Base-by-base conservation (phyloP, 2,888 invertebrate species). In the Epirrhoe tristata region DNA sequence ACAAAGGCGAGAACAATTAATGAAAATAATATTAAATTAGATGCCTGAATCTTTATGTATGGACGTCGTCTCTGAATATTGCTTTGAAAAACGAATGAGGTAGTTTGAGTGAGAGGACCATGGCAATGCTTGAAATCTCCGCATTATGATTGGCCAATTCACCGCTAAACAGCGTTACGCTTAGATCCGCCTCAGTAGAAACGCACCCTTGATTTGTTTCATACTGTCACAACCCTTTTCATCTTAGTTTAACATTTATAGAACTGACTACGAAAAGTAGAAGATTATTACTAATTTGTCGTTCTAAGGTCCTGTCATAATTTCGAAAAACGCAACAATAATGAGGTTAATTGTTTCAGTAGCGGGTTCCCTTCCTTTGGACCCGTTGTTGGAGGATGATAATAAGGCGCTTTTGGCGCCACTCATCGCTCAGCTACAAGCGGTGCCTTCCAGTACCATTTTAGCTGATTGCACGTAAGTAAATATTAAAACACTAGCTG, bases 361-460 rank as follows among this genome's bases (percentile, higher is more conserved):
- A 12, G 63, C 73, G 24, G 75, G 74, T 14, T 68, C 61, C 31
- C 71, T 91, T 58, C 91, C 91, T n/a, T 80, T 88, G 58, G 96
- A 96, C 84, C 95, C 95, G 52, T 84, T 96, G 65, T 88, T 96
- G 72, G 95, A 95, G 72, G 95, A 95, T 80, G 95, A 95, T 82
- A 95, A 95, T 79, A 94, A 94, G 85, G 94, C 93, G 61, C 79
- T 94, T 66, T 78, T 94, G 70, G 93, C 94, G 74, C 94, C 94
- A 52, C 89, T 94, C 63, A 90, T 94, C 77, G 92, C 93, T 66
- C 93, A 94, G 78, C 86, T 93, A 74, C 93, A 94, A 76, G 87
- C 93, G 67, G 80, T 88, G 77, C 86, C 94, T 73, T 90, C 94
- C 71, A 86, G 83, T 75, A 81, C 89, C 50, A 87, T 90, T 50